phyloP scores from a whole-genome alignment of 53 echinoderm and acorn worm genomes.

The Luidia sarsii region DNA sequence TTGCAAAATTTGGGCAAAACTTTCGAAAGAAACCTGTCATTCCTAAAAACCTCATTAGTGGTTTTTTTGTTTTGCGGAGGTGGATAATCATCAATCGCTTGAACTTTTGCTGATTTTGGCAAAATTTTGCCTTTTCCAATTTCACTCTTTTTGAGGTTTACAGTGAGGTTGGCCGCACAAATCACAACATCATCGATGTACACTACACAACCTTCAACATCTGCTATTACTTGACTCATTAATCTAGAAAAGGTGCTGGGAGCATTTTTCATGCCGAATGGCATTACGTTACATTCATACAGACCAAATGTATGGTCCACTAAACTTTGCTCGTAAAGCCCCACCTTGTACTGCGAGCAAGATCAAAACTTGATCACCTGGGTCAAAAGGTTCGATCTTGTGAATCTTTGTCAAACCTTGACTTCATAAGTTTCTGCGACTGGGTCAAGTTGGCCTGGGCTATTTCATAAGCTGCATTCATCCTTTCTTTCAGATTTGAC shows the following conservation, averaged over 20 bases:
- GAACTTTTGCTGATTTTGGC: conserved; percentile 39
- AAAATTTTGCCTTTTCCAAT: conserved; percentile 49
- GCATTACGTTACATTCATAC: conserved; percentile 46
- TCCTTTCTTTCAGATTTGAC: conserved; percentile 28
- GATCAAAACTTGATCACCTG: conserved; percentile 61
- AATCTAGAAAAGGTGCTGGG: conserved; percentile 38
- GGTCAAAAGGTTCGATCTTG: conserved; percentile 44
- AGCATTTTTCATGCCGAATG: conserved; percentile 48
- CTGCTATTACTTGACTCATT: conserved; percentile 18
- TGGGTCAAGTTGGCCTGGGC: conserved; percentile 23
- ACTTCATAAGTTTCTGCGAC: conserved; percentile 52
- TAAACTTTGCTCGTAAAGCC: conserved; percentile 47
- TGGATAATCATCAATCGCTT: conserved; percentile 48
- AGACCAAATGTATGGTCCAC: conserved; percentile 56
- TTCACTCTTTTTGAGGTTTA: conserved; percentile 56
- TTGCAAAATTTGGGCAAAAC: conserved; percentile 43
- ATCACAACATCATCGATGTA: conserved; percentile 15
- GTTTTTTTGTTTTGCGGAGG: conserved; percentile 7
- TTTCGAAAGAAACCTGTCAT: conserved; percentile 62
- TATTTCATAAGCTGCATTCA: conserved; percentile 44
- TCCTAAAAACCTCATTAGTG: conserved; percentile 41
- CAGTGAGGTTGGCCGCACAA: conserved; percentile 14
- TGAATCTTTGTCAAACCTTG: conserved; percentile 50
- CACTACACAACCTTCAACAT: background rate
- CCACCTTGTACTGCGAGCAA: conserved; percentile 58